These are phyloP conservation scores for Hassar affinis DNA, from an alignment of 2,113 vertebrate genomes.

Conservation along the genomic window DNA sequence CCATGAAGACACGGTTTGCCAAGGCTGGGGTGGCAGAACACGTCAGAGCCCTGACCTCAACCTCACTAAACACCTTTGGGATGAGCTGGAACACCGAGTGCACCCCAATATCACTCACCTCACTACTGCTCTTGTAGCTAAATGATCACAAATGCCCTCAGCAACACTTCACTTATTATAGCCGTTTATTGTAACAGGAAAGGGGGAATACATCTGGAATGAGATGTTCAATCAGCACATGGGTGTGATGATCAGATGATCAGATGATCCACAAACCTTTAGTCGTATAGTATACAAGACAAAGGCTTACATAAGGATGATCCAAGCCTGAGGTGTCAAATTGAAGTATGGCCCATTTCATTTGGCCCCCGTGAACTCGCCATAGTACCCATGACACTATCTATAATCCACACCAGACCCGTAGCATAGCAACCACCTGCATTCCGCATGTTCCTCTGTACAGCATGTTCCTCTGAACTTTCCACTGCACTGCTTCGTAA, in stretches of 20 bases:
- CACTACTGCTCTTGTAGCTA: background rate
- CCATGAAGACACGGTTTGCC: background rate
- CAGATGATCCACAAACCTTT: background rate
- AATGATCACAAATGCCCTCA: background rate
- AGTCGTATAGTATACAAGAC: no score
- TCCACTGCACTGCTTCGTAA: background rate
- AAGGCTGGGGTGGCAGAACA: background rate
- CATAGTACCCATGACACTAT: background rate
- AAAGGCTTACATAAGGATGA: background rate
- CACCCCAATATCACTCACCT: background rate
- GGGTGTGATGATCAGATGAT: background rate
- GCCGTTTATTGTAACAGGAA: background rate
- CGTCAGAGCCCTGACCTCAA: no score
- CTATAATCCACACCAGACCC: conserved; percentile 8
- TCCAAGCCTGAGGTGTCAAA: background rate
- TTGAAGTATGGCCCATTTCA: background rate
- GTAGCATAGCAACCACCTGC: background rate
- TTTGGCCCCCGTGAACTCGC: background rate
- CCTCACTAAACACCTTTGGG: no score
- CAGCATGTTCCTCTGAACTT: no score
- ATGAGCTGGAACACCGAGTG: background rate
- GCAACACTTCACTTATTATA: background rate
- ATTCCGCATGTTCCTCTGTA: background rate
- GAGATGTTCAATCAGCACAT: background rate
- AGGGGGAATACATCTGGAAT: background rate